Base-by-base conservation (phyloP, 2,113 vertebrate genomes). In the Sprattus sprattus region DNA sequence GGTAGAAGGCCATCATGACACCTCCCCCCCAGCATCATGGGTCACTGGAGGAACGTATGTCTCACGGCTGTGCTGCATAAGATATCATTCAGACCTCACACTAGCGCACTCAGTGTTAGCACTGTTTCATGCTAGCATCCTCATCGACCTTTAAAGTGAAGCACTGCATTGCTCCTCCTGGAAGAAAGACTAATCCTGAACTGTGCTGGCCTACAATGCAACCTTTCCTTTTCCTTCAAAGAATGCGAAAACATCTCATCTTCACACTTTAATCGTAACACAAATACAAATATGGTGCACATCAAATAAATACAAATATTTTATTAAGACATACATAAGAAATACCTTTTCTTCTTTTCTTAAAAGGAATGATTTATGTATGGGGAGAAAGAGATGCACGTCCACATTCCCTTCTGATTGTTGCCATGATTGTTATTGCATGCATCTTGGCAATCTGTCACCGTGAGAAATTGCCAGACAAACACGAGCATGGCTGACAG, bases 361-460 rank as follows among this genome's bases (percentile, higher is more conserved):
- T 78, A 20, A 78, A 16, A 11, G 28, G 16, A 39, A 16, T 39
- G 4, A 78, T 32, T 78, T 78, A 39, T 78, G 9, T 8, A 71
- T 10, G 64, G 64, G 28, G 28, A 39, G 39, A 39, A 39, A 39
- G 39, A 39, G 39, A 78, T 78, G 25, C 28, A 16, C 39, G 71
- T 78, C 28, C 71, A 28, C 71, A 78, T 5, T 78, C 71, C 3
- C 39, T 13, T 78, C 71, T 78, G 71, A 78, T 78, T 78, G 71
- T 32, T 71, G n/a, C 64, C 64, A 71, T 71, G 64, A 71, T 91
- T 90, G 85, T 91, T 85, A 90, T 90, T 83, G 81, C 82, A 88
- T 60, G 86, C 87, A 87, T 18, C 90, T 93, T 88, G 90, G 90
- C 89, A 80, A 89, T 84, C 87, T 91, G 88, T 88, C 90, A 88